Percentiles rank a stretch among this genome's conserved stretches.
These are phyloP conservation scores for Paratrypauchen microcephalus DNA, from an alignment of 2,797 vertebrate genomes.

Conservation along the genomic window DNA sequence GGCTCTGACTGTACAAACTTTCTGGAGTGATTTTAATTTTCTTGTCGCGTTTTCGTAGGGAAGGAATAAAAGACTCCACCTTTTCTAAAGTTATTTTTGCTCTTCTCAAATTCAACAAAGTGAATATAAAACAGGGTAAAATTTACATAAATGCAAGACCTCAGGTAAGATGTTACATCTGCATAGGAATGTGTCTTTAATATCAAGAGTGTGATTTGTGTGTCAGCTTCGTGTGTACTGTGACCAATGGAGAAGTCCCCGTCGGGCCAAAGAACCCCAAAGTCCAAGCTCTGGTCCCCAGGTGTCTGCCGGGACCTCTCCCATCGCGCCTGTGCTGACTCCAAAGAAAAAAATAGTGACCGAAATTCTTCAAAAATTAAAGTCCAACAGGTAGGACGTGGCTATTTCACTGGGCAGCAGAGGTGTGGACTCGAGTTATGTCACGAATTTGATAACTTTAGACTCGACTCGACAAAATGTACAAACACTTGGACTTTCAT, in stretches of 20 bases:
- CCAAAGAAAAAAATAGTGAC: slow-evolving; percentile 62
- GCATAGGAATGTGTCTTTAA: background rate
- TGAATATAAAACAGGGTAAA: slow-evolving; percentile 24
- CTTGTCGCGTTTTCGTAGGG: slow-evolving; percentile 64
- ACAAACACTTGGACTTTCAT: too few species aligned
- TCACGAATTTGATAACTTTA: too few species aligned
- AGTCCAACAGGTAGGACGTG: slow-evolving; percentile 62
- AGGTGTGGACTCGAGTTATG: too few species aligned
- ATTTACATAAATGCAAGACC: slow-evolving; percentile 69
- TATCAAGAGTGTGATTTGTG: background rate
- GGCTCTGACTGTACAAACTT: background rate
- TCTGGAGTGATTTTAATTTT: rapidly evolving
- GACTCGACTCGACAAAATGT: too few species aligned
- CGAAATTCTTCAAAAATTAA: slow-evolving; percentile 61
- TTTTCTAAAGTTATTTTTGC: slow-evolving; percentile 76
- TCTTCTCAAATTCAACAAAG: slow-evolving; percentile 67
- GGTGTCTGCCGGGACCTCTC: slow-evolving; percentile 1
- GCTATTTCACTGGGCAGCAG: background rate
- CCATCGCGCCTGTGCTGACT: slow-evolving; percentile 40
- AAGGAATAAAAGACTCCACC: slow-evolving; percentile 61
- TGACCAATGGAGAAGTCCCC: slow-evolving; percentile 68
- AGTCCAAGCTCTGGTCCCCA: slow-evolving; percentile 3
- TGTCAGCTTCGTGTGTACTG: slow-evolving; percentile 66
- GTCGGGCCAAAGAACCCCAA: slow-evolving; percentile 16
- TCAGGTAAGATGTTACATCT: slow-evolving; percentile 43